Percentiles rank a stretch among this genome's conserved stretches.
These are phyloP conservation scores for Pseudochromis fuscus DNA, from an alignment of 2,797 vertebrate genomes.

Conservation along the genomic window DNA sequence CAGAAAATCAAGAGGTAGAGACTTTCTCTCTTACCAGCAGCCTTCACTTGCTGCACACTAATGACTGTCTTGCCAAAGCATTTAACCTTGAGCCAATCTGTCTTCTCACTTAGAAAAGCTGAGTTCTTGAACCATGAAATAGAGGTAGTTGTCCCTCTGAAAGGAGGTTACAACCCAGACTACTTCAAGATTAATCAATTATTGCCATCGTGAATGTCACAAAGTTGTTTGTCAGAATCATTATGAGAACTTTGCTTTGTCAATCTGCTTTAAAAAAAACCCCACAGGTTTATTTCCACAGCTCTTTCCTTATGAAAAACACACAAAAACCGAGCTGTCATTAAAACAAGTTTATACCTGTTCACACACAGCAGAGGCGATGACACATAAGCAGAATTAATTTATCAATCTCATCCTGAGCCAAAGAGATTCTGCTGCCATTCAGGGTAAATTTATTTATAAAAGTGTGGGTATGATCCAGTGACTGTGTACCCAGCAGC, in stretches of 20 bases:
- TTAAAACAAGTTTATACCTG: not conserved
- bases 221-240: constrained; percentile 18
- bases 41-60: constrained; percentile 77
- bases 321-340: not conserved
- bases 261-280: constrained; percentile 19
- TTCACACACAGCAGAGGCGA: not conserved
- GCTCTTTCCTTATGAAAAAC: not conserved
- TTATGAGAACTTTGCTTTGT: constrained; percentile 28
- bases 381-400: constrained; percentile 28
- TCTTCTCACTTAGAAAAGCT: constrained; percentile 76
- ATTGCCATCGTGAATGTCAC: constrained; percentile 62
- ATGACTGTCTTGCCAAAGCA: constrained; percentile 76
- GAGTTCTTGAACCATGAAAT: constrained; percentile 82
- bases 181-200: constrained; percentile 69
- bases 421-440: constrained; percentile 37
- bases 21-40: constrained; percentile 62
- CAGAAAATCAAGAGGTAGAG: constrained; percentile 66
- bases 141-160: constrained; percentile 73
- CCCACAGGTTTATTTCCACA: not conserved
- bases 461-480: too few relatives aligned
- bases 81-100: constrained; percentile 83
- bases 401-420: constrained; percentile 37
- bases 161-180: constrained; percentile 70
- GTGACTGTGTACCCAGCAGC: too few relatives aligned
- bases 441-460: constrained; percentile 25